Evolutionary conservation across 2,888 invertebrate genomes (phyloP).

Genomic region (Venusia cambrica): DNA sequence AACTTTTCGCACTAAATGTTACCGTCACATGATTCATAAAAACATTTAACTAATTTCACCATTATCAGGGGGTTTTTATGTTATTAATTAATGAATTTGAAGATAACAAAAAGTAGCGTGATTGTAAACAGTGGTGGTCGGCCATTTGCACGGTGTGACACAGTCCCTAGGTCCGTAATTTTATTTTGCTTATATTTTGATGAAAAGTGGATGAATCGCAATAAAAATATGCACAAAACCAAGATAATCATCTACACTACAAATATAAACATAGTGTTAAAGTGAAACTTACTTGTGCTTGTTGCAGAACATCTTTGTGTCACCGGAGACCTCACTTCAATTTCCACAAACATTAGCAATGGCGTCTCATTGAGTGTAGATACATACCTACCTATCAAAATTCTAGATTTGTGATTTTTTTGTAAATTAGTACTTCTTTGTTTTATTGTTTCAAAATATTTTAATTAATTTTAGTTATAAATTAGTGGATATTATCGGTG

Average conservation of each 20-base stretch:
- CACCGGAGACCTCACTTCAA: slow-evolving; percentile 74
- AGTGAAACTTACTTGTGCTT: slow-evolving; percentile 73
- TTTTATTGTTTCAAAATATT: slow-evolving; percentile 38
- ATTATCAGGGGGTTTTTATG: slow-evolving; percentile 33
- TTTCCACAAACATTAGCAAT: slow-evolving; percentile 74
- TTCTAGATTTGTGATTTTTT: slow-evolving; percentile 53
- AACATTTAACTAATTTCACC: slow-evolving; percentile 52
- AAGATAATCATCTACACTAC: slow-evolving; percentile 46
- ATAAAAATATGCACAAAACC: slow-evolving; percentile 69
- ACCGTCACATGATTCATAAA: slow-evolving; percentile 34
- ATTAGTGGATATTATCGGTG: slow-evolving; percentile 44
- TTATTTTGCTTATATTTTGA: slow-evolving; percentile 60
- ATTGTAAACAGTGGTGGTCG: slow-evolving; percentile 85
- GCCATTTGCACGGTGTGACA: slow-evolving; percentile 87
- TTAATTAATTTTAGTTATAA: slow-evolving; percentile 45
- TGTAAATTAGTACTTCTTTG: slow-evolving; percentile 35
- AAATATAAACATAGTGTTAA: slow-evolving; percentile 60
- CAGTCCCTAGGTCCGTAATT: slow-evolving; percentile 82
- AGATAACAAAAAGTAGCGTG: slow-evolving; percentile 56
- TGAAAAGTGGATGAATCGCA: slow-evolving; percentile 67
- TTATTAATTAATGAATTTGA: slow-evolving; percentile 41
- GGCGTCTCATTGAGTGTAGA: slow-evolving; percentile 71
- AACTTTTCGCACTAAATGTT: slow-evolving; percentile 17
- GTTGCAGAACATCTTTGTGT: slow-evolving; percentile 77
- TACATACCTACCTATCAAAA: slow-evolving; percentile 60